Conservation (phyloP, 2,888 invertebrate species). For the Thumatha senex region DNA sequence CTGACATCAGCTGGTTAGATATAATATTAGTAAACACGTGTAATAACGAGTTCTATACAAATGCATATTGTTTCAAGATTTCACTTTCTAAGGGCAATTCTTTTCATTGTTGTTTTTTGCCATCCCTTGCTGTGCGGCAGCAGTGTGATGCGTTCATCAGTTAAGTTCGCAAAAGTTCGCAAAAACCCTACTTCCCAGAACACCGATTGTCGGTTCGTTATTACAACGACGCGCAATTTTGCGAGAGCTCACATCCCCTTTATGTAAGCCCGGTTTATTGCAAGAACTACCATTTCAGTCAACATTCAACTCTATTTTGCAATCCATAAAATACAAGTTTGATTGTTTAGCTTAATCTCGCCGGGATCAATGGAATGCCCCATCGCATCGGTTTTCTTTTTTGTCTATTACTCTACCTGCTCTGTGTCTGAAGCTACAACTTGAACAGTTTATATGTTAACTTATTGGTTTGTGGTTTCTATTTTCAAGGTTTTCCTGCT, state of each 20-base stretch:
- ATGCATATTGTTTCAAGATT: slow-evolving; percentile 35
- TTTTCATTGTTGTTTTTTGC: slow-evolving; percentile 40
- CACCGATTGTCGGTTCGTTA: slow-evolving; percentile 71
- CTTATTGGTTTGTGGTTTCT: too few species aligned
- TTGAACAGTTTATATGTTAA: slow-evolving; percentile 5
- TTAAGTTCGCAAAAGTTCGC: slow-evolving; percentile 74
- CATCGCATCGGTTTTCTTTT: slow-evolving; percentile 57
- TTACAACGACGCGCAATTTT: slow-evolving; percentile 72
- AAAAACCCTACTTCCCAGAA: slow-evolving; percentile 72
- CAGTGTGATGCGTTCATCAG: slow-evolving; percentile 38
- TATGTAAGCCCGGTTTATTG: slow-evolving; percentile 74
- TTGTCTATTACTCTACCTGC: slow-evolving; percentile 1
- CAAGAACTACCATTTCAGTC: slow-evolving; percentile 33
- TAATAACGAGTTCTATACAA: neutral
- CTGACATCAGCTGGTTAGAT: too few species aligned
- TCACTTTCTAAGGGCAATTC: slow-evolving; percentile 25
- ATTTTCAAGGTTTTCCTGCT: too few species aligned
- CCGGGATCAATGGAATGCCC: slow-evolving; percentile 71
- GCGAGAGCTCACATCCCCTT: slow-evolving; percentile 74
- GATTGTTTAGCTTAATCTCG: slow-evolving; percentile 13
- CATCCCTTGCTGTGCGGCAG: slow-evolving; percentile 55
- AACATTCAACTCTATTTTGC: slow-evolving; percentile 31
- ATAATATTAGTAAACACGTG: too few species aligned
- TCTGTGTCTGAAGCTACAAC: slow-evolving; percentile 12
- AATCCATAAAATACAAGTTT: neutral